Conservation (phyloP, 1,140 invertebrate species). For the Drosophila jambulina region DNA sequence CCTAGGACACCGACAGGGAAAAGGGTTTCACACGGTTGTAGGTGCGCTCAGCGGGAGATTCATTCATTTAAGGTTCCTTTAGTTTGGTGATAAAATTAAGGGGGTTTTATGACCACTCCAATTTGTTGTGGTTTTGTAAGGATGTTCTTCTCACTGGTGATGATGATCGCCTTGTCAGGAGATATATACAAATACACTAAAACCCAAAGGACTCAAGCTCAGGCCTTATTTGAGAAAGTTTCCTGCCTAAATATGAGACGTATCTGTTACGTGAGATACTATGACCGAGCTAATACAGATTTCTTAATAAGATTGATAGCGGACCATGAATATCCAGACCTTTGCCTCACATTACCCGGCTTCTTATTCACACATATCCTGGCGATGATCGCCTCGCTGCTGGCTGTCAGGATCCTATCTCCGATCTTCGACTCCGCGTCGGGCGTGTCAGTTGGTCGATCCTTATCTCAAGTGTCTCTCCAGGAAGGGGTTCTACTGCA, state of each 20-base stretch:
- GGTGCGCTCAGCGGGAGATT: constrained; percentile 39
- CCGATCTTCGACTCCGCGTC: not conserved
- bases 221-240: not conserved
- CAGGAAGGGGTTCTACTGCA: constrained; percentile 42
- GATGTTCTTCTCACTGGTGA: not conserved
- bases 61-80: not conserved
- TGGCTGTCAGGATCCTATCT: constrained; percentile 9
- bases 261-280: not conserved
- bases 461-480: constrained; percentile 67
- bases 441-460: constrained; percentile 71
- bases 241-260: not conserved
- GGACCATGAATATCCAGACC: not conserved
- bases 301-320: not conserved
- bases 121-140: constrained; percentile 29
- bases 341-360: not conserved
- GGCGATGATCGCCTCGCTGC: constrained; percentile 5
- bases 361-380: constrained; percentile 14
- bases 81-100: not conserved
- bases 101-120: constrained; percentile 22
- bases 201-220: not conserved
- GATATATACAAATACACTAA: not conserved
- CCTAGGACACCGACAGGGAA: not conserved
- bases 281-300: not conserved
- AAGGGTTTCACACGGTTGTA: constrained; percentile 31
- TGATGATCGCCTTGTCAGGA: not conserved